phyloP scores from a whole-genome alignment of 2,113 vertebrate genomes.

The Corvus hawaiiensis region DNA sequence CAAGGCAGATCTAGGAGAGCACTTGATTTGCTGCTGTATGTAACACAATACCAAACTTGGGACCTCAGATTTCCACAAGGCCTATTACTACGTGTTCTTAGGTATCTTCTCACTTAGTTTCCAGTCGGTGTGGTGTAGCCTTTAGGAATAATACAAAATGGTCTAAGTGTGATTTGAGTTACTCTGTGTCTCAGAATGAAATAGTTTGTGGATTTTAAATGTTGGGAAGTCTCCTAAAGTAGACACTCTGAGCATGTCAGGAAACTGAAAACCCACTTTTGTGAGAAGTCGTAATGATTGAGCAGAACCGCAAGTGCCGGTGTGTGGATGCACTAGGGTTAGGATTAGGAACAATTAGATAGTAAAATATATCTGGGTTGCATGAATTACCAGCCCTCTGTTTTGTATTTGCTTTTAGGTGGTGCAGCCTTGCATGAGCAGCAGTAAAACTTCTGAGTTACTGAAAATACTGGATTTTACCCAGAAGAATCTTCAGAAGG shows the following conservation, averaged over 20 bases:
- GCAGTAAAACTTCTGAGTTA: conserved; percentile 74
- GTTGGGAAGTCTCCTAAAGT: background rate
- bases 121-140: background rate
- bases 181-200: background rate
- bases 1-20: background rate
- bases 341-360: background rate
- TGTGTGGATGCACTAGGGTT: background rate
- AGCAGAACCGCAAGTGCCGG: background rate
- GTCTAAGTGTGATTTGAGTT: background rate
- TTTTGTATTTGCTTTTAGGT: conserved; percentile 65
- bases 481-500: conserved; percentile 77
- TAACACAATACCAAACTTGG: background rate
- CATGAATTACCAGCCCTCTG: background rate
- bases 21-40: background rate
- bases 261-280: background rate
- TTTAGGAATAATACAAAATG: background rate
- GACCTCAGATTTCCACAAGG: background rate
- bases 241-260: background rate
- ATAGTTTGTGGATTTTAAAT: background rate
- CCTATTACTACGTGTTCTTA: background rate
- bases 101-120: background rate
- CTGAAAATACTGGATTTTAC: conserved; percentile 76
- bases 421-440: conserved; percentile 74
- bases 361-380: background rate
- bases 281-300: background rate